phyloP scores from a whole-genome alignment of 35 echinoderm and acorn worm species.

The Acanthaster planci region DNA sequence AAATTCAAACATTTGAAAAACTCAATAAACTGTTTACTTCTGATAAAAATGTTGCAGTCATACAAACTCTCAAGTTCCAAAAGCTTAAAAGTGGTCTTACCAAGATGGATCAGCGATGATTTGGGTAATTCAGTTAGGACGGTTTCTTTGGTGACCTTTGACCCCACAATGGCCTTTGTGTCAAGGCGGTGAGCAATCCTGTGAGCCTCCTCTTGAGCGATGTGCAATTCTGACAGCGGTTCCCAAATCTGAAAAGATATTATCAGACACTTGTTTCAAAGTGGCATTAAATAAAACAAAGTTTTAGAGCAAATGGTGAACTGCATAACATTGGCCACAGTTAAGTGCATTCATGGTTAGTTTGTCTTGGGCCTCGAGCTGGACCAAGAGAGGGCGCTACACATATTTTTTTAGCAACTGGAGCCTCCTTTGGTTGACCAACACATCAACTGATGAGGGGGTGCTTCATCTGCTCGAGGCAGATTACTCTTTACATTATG shows the following conservation, averaged over 20 bases:
- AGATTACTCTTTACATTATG: too few relatives aligned
- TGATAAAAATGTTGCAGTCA: too few relatives aligned
- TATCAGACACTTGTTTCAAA: background rate
- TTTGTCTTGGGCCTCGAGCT: too few relatives aligned
- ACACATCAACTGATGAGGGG: too few relatives aligned
- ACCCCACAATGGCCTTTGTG: slow-evolving; percentile 47
- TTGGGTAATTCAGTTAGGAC: slow-evolving; percentile 53
- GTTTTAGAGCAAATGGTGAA: background rate
- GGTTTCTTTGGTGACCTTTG: slow-evolving; percentile 64
- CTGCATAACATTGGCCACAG: background rate
- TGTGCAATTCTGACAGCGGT: slow-evolving; percentile 47
- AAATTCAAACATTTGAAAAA: background rate
- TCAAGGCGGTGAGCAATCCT: slow-evolving; percentile 71
- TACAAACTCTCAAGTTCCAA: too few relatives aligned
- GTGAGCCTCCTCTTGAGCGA: slow-evolving; percentile 73
- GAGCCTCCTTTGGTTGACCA: too few relatives aligned
- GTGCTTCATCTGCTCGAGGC: too few relatives aligned
- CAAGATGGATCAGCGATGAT: slow-evolving; percentile 70
- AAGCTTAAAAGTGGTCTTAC: slow-evolving; percentile 36
- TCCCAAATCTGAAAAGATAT: slow-evolving; percentile 38
- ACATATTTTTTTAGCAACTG: too few relatives aligned
- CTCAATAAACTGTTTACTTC: background rate
- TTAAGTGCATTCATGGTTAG: too few relatives aligned
- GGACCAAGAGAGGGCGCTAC: too few relatives aligned
- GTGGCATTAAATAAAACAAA: background rate